Evolutionary conservation across 1,140 invertebrate species (phyloP), one percentile per base, ranked within the genome.

Genomic region (Tigriopus japonicus): DNA sequence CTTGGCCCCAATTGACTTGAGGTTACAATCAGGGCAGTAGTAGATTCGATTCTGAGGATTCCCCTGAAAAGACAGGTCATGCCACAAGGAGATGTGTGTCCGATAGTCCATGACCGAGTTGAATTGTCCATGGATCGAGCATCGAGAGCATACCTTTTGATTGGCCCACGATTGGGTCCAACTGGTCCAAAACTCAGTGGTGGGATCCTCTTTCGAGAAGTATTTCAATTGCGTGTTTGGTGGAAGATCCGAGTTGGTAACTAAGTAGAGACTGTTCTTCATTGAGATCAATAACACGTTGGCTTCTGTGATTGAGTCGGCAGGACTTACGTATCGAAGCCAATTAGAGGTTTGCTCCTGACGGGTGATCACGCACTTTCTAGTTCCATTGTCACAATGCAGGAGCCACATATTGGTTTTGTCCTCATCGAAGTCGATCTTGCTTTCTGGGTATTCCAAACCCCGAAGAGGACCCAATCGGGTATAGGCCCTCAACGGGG

Each of bases 31-130:
- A 23, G 55, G 55, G 15, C 55, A 58, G n/a, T 41, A 58, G 23
- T 58, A 58, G 17, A 58, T 41, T 58, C 55, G 21, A 23, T 58
- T 58, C 23, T 40, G 55, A 35, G 41, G 41, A 54, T 54, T 54
- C 14, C 52, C 52, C 17, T 54, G 17, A 24, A 21, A 54, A 21
- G 17, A 28, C 17, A 54, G 15, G 24, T 54, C 52, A 24, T 54
- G 52, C 52, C 52, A 54, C 24, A 54, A 24, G 24, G 17, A 21
- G n/a, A 54, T 28, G 24, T 54, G 52, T 21, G 23, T 24, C 24
- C 52, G 17, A 28, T 54, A 54, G 15, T 54, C 52, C 14, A n/a
- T n/a, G 15, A 28, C 52, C 14, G 15, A 21, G 17, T 21, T 24
- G 24, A 54, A 54, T 7, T 21, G 17, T 3, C 52, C 52, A 54